phyloP scores from a whole-genome alignment of 2,888 invertebrate species.

The Gnatocerus cornutus region DNA sequence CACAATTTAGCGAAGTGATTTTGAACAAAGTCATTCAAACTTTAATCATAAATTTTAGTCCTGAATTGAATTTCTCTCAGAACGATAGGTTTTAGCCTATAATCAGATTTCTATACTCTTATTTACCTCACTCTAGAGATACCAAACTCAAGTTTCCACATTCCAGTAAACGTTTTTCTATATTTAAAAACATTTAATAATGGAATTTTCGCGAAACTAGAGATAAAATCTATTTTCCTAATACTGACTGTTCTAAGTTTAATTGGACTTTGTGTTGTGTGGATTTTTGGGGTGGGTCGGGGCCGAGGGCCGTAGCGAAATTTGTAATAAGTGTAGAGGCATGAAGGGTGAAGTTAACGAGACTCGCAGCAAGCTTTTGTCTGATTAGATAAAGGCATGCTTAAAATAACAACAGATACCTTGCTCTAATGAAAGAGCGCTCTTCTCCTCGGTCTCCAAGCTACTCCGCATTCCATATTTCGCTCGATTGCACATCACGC shows the following conservation, averaged over 20 bases:
- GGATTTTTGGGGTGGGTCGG: conserved; percentile 46
- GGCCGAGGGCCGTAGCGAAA: conserved; percentile 38
- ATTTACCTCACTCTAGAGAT: conserved; percentile 21
- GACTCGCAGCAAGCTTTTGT: conserved; percentile 68
- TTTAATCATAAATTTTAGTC: conserved; percentile 68
- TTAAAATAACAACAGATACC: conserved; percentile 72
- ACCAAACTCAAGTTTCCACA: no score
- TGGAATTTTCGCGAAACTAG: not conserved
- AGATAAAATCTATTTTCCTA: conserved; percentile 19
- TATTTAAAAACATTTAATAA: no score
- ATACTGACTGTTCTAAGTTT: conserved; percentile 35
- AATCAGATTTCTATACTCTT: conserved; percentile 55
- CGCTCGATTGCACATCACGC: conserved; percentile 65
- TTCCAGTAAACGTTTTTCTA: not conserved
- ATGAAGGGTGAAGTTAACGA: conserved; percentile 61
- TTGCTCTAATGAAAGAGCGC: conserved; percentile 70
- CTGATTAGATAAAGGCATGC: conserved; percentile 72
- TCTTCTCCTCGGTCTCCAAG: conserved; percentile 42
- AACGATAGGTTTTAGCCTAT: conserved; percentile 58
- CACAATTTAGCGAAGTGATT: conserved; percentile 69
- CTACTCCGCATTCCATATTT: conserved; percentile 62
- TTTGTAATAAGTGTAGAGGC: conserved; percentile 49
- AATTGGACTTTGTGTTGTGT: conserved; percentile 43
- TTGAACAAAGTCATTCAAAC: conserved; percentile 68
- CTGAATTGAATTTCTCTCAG: conserved; percentile 62